Percentiles rank a stretch among this genome's conserved stretches.
These are phyloP conservation scores for Anarsia innoxiella DNA, from an alignment of 2,888 invertebrate species.

Conservation along the genomic window DNA sequence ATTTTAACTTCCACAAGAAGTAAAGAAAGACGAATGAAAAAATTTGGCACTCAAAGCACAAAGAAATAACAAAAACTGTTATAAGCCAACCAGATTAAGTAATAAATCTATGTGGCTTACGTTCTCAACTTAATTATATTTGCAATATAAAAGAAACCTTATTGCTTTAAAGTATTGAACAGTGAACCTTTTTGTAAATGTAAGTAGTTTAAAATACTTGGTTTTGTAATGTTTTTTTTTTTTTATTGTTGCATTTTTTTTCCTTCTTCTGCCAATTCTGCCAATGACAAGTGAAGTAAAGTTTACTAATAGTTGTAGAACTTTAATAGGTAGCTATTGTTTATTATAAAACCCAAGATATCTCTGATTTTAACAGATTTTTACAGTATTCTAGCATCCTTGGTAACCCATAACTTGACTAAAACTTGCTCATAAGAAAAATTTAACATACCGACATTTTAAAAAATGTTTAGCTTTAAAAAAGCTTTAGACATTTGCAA, in stretches of 20 bases:
- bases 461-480: too few relatives aligned
- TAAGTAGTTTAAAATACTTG: neutral
- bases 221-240: neutral
- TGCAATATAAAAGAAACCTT: neutral
- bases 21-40: slow-evolving; percentile 34
- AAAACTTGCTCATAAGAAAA: too few relatives aligned
- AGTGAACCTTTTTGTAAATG: too few relatives aligned
- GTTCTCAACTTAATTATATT: slow-evolving; percentile 3
- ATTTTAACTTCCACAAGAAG: slow-evolving; percentile 16
- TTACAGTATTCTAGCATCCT: too few relatives aligned
- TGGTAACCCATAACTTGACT: too few relatives aligned
- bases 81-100: slow-evolving; percentile 42
- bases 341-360: neutral
- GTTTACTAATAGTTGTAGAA: neutral
- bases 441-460: too few relatives aligned
- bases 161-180: too few relatives aligned
- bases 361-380: too few relatives aligned
- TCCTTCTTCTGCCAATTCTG: neutral
- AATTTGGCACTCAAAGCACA: slow-evolving; percentile 27
- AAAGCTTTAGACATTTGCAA: too few relatives aligned
- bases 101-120: slow-evolving; percentile 37
- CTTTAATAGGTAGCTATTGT: neutral
- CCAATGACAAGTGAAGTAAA: neutral
- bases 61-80: slow-evolving; percentile 63
- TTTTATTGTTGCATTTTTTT: neutral